Evolutionary conservation across 2,888 invertebrate species (phyloP).

Genomic region (Calameuta idolon): DNA sequence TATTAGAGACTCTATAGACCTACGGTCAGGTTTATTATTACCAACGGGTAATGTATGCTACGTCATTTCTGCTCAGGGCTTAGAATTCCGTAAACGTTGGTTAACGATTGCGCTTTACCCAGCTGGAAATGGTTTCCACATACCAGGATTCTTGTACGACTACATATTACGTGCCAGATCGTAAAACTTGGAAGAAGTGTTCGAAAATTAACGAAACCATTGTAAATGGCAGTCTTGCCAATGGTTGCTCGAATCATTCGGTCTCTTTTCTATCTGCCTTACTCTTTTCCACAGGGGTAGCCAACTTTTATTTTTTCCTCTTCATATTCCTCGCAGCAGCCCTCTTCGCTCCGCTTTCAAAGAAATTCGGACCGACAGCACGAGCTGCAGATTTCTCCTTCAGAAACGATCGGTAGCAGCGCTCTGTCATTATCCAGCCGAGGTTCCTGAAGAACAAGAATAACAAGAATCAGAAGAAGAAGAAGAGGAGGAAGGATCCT

Average conservation of each 20-base stretch:
- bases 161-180: constrained; percentile 27
- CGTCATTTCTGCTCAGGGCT: background rate
- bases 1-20: background rate
- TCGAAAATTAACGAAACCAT: constrained; percentile 49
- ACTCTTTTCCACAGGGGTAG: background rate
- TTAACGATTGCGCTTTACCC: background rate
- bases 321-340: background rate
- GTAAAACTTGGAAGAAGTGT: constrained; percentile 41
- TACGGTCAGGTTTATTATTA: background rate
- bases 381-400: background rate
- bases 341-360: background rate
- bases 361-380: background rate
- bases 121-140: constrained; percentile 29
- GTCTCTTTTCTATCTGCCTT: background rate
- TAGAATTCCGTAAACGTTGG: background rate
- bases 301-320: background rate
- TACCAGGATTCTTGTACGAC: constrained; percentile 29
- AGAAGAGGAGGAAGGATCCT: background rate
- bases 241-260: constrained; percentile 19
- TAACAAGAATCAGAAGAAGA: background rate
- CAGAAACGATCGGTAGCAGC: background rate
- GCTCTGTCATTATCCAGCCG: background rate
- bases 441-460: background rate
- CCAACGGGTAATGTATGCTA: background rate
- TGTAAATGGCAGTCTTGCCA: constrained; percentile 49